These are phyloP conservation scores for Ciconia boyciana DNA, from an alignment of 2,113 vertebrate genomes.

Conservation along the genomic window DNA sequence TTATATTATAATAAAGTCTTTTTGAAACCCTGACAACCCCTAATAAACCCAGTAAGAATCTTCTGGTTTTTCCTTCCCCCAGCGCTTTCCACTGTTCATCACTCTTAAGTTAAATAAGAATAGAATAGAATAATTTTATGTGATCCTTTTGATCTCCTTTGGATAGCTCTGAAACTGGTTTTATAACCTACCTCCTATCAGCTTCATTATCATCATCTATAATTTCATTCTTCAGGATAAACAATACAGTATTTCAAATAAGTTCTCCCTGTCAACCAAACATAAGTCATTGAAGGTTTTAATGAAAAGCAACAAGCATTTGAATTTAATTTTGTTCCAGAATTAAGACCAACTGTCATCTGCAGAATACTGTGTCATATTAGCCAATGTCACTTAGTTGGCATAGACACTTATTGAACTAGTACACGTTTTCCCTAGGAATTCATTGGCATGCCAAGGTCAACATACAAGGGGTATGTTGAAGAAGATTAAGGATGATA, in stretches of 20 bases:
- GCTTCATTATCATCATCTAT: neutral
- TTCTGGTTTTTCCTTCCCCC: neutral
- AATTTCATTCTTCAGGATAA: neutral
- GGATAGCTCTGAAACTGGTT: neutral
- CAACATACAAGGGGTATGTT: neutral
- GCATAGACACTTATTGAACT: neutral
- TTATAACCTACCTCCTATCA: neutral
- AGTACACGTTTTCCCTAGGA: neutral
- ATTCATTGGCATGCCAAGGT: neutral
- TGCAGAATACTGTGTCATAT: neutral
- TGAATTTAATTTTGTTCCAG: neutral
- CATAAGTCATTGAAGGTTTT: neutral
- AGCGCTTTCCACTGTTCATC: neutral
- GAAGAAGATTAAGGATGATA: neutral
- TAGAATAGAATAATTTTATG: neutral
- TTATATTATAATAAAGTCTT: neutral
- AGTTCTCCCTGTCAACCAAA: neutral
- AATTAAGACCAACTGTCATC: neutral
- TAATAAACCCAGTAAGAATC: neutral
- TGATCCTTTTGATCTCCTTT: neutral
- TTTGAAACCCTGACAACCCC: neutral
- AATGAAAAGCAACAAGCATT: neutral
- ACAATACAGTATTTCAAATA: neutral
- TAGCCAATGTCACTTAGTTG: neutral
- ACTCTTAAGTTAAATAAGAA: neutral